Percentiles rank a stretch among this genome's conserved stretches.
Evolutionary conservation across 2,797 vertebrate genomes (phyloP).

Genomic region (Hylomyscus alleni): DNA sequence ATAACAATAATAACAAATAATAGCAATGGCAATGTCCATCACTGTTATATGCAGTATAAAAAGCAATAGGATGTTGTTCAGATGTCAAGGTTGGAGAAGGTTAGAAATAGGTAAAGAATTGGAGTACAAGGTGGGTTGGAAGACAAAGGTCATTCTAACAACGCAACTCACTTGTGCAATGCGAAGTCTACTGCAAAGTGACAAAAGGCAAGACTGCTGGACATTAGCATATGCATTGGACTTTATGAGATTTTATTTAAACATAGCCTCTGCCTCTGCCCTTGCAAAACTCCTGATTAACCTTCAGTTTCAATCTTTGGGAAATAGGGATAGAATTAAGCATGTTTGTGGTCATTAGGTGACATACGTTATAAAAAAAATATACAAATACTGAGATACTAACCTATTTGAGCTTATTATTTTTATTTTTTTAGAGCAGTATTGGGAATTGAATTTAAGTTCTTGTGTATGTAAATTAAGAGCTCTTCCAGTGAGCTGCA

Average conservation of each 20-base stretch:
- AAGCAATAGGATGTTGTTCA: not conserved
- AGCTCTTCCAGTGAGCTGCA: not conserved
- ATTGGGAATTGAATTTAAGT: not conserved
- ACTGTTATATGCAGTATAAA: not conserved
- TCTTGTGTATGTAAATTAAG: not conserved
- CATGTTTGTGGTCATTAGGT: not conserved
- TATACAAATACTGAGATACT: not conserved
- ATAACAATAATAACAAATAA: not conserved
- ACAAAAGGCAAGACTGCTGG: not conserved
- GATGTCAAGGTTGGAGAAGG: not conserved
- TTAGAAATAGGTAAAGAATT: not conserved
- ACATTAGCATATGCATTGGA: not conserved
- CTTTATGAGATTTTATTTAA: not conserved
- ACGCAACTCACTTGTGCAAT: not conserved
- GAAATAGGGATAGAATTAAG: not conserved
- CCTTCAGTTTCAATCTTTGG: slow-evolving; percentile 1
- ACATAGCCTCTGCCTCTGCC: not conserved
- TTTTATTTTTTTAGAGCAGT: not conserved
- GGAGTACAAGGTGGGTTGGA: not conserved
- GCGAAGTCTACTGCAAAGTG: not conserved
- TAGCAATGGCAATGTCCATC: not conserved
- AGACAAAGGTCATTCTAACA: not conserved
- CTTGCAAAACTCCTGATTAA: not conserved
- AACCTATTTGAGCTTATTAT: not conserved
- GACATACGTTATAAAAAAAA: not conserved